Evolutionary conservation across 2,113 vertebrate species (phyloP).

Genomic region (Tenebrosternarchus preto): DNA sequence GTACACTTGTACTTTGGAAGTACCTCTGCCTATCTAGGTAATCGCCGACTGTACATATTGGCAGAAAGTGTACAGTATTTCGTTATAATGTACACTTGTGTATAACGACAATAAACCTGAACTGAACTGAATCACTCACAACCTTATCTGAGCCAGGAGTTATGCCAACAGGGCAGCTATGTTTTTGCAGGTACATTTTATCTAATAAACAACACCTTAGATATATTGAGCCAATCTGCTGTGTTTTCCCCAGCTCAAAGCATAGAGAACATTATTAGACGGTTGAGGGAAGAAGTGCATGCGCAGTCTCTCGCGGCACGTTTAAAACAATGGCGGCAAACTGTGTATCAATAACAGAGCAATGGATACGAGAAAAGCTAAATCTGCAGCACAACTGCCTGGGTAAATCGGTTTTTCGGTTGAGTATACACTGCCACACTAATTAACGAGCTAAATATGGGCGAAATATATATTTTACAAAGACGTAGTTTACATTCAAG

Average conservation of each 20-base stretch:
- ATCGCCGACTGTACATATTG: too few relatives aligned
- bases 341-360: conserved; percentile 71
- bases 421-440: conserved; percentile 7
- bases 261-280: background rate
- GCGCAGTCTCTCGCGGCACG: conserved; percentile 2
- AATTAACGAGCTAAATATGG: background rate
- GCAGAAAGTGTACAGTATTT: too few relatives aligned
- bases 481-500: background rate
- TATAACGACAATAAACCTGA: too few relatives aligned
- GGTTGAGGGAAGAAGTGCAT: conserved; percentile 59
- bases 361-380: conserved; percentile 72
- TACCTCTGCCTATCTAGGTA: too few relatives aligned
- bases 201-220: background rate
- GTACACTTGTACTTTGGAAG: too few relatives aligned
- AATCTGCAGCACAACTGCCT: conserved; percentile 69
- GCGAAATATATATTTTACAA: background rate
- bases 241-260: background rate
- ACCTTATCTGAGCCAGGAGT: too few relatives aligned
- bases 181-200: background rate
- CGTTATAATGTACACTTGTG: too few relatives aligned
- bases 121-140: too few relatives aligned
- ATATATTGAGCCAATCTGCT: background rate
- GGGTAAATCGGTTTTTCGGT: conserved; percentile 64
- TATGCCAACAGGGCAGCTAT: too few relatives aligned
- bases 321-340: conserved; percentile 77